Evolutionary conservation across 1,140 invertebrate species (phyloP).

Genomic region (Helicoverpa armigera): DNA sequence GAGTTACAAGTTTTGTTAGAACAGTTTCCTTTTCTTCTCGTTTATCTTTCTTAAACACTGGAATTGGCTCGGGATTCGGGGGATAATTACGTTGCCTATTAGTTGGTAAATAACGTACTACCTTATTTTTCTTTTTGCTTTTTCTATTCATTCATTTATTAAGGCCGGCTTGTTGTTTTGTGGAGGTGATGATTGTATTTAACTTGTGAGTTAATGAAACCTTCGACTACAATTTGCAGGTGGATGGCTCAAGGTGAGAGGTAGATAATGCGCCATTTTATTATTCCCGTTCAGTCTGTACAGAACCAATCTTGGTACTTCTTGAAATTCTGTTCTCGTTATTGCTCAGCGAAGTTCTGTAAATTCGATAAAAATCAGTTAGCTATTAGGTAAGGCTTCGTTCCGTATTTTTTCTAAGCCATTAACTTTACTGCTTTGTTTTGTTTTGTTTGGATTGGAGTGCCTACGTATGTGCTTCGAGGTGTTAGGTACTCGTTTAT

Average conservation of each 20-base stretch:
- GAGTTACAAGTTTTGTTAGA: slow-evolving; percentile 72
- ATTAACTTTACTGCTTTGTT: slow-evolving; percentile 31
- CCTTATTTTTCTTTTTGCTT: slow-evolving; percentile 56
- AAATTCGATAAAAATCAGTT: slow-evolving; percentile 34
- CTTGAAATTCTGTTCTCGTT: slow-evolving; percentile 27
- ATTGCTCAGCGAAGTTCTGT: slow-evolving; percentile 27
- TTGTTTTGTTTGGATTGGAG: neutral
- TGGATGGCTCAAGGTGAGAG: slow-evolving; percentile 4
- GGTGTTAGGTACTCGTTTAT: neutral
- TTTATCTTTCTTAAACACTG: slow-evolving; percentile 85
- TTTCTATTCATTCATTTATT: slow-evolving; percentile 35
- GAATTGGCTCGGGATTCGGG: slow-evolving; percentile 79
- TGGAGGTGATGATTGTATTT: slow-evolving; percentile 7
- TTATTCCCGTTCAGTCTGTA: slow-evolving; percentile 3
- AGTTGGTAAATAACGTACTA: slow-evolving; percentile 67
- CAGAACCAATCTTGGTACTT: slow-evolving; percentile 13
- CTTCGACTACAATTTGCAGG: neutral
- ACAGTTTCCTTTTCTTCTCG: slow-evolving; percentile 77
- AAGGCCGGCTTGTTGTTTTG: slow-evolving; percentile 19
- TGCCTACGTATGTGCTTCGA: slow-evolving; percentile 1
- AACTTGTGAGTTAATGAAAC: slow-evolving; percentile 1
- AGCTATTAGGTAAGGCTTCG: neutral
- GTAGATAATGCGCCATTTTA: neutral
- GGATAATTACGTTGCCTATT: slow-evolving; percentile 81
- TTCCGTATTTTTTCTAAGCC: slow-evolving; percentile 28